Percentiles rank a stretch among this genome's conserved stretches.
These are phyloP conservation scores for Sesamia nonagrioides DNA, from an alignment of 1,140 invertebrate genomes.

Conservation along the genomic window DNA sequence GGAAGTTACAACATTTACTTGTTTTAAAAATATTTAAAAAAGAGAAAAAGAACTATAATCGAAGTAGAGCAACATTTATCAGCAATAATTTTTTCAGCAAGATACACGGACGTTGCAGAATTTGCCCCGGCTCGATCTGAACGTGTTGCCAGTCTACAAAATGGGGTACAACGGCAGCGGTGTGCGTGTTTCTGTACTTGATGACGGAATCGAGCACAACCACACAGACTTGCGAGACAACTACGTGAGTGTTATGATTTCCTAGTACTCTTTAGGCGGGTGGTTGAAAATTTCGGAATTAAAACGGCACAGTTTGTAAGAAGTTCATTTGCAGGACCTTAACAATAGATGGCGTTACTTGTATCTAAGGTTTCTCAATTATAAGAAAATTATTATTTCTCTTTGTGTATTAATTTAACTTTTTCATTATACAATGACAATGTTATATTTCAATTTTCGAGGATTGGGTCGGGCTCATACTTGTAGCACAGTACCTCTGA, in stretches of 20 bases:
- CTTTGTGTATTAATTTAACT: too few relatives aligned
- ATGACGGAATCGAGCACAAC: slow-evolving; percentile 95
- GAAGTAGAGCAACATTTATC: too few relatives aligned
- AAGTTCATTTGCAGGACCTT: neutral
- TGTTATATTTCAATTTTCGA: too few relatives aligned
- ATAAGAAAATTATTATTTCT: too few relatives aligned
- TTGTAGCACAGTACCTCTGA: too few relatives aligned
- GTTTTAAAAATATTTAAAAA: too few relatives aligned
- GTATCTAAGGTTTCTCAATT: neutral
- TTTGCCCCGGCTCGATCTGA: slow-evolving; percentile 91
- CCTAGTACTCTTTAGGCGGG: slow-evolving; percentile 67
- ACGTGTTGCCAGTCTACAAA: slow-evolving; percentile 93
- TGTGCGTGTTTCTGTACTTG: slow-evolving; percentile 94
- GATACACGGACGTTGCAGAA: slow-evolving; percentile 88
- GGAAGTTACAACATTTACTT: too few relatives aligned
- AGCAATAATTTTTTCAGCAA: slow-evolving; percentile 86
- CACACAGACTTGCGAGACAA: slow-evolving; percentile 93
- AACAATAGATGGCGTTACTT: slow-evolving; percentile 29
- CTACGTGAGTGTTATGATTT: slow-evolving; percentile 90
- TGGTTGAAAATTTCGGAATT: slow-evolving; percentile 60
- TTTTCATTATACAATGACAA: too few relatives aligned
- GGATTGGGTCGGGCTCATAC: too few relatives aligned
- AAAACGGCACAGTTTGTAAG: slow-evolving; percentile 50
- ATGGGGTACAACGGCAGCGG: slow-evolving; percentile 94
- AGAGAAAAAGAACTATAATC: too few relatives aligned